phyloP scores from a whole-genome alignment of 2,797 vertebrate species.

The Pangasius sanitwongsei region DNA sequence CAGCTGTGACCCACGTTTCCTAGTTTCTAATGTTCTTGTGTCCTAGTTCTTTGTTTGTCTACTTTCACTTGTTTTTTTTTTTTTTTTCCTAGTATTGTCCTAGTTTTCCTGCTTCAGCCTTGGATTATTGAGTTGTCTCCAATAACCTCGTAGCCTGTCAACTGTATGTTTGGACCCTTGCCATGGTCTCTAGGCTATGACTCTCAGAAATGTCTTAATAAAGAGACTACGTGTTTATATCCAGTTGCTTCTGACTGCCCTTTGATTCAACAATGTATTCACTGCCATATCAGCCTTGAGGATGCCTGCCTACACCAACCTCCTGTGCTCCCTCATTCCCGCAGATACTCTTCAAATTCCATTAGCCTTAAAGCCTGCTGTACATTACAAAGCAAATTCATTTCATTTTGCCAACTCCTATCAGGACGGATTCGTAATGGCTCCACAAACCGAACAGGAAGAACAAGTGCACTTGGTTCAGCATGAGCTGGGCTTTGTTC shows the following conservation, averaged over 20 bases:
- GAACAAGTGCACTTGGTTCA: constrained; percentile 37
- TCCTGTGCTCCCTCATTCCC: constrained; percentile 38
- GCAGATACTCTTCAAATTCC: constrained; percentile 59
- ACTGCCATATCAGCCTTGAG: not conserved
- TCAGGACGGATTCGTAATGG: constrained; percentile 50
- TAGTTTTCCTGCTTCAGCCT: not conserved
- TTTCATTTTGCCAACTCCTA: constrained; percentile 50
- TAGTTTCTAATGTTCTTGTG: not conserved
- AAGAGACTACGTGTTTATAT: not conserved
- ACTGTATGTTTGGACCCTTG: not conserved
- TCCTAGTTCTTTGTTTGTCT: not conserved
- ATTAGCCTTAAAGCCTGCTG: constrained; percentile 55
- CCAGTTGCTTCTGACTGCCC: not conserved
- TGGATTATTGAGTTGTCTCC: not conserved
- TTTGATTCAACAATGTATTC: not conserved
- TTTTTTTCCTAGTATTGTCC: not conserved
- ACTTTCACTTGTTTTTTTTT: not conserved
- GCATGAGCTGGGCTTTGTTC: constrained; percentile 20
- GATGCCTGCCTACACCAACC: constrained; percentile 31
- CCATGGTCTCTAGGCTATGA: not conserved
- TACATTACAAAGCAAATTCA: constrained; percentile 56
- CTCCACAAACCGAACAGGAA: constrained; percentile 35
- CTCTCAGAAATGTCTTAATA: not conserved
- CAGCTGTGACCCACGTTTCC: constrained; percentile 10
- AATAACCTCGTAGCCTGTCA: not conserved